These are phyloP conservation scores for Glyptemys insculpta DNA, from an alignment of 2,797 vertebrate genomes.

Conservation along the genomic window DNA sequence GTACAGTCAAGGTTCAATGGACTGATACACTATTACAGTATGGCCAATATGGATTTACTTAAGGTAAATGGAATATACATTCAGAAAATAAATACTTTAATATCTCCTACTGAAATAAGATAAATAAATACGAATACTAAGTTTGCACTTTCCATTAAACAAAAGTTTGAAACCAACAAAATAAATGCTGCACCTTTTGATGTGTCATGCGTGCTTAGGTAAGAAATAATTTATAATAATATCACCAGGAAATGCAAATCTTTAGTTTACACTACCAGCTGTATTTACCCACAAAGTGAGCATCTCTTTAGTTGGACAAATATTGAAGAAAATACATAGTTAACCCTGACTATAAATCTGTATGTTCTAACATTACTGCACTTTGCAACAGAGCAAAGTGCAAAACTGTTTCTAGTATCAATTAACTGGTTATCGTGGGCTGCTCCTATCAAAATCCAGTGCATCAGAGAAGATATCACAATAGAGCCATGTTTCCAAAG, in stretches of 20 bases:
- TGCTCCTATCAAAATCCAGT: background rate
- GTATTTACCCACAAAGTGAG: background rate
- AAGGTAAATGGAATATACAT: slow-evolving; percentile 37
- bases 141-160: slow-evolving; percentile 6
- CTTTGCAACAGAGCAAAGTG: background rate
- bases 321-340: background rate
- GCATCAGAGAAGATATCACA: background rate
- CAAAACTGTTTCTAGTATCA: background rate
- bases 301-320: background rate
- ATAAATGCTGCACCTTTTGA: slow-evolving; percentile 24
- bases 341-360: background rate
- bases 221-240: background rate
- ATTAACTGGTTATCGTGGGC: background rate
- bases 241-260: background rate
- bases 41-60: slow-evolving; percentile 38
- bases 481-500: background rate
- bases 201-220: slow-evolving; percentile 51
- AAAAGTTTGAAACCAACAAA: slow-evolving; percentile 2
- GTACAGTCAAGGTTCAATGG: slow-evolving; percentile 21
- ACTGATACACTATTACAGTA: background rate
- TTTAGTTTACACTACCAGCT: background rate
- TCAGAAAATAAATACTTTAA: slow-evolving; percentile 37
- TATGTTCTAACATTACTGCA: background rate
- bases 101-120: slow-evolving; percentile 29
- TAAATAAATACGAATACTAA: slow-evolving; percentile 48